These are phyloP conservation scores for Phocides pigmalion DNA, from an alignment of 1,140 invertebrate genomes.

Conservation along the genomic window DNA sequence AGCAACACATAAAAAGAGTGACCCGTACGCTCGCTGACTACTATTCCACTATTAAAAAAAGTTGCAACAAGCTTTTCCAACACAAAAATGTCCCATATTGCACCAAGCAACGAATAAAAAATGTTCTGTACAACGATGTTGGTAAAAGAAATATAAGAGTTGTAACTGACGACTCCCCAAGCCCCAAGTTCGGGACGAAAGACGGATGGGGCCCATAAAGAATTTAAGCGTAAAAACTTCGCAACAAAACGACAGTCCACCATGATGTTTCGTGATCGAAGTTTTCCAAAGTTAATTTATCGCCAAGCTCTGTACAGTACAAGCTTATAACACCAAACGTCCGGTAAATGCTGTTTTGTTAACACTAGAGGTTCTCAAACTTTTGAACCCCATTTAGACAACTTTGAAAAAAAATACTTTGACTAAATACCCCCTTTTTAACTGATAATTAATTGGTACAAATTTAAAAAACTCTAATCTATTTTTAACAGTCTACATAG, in stretches of 20 bases:
- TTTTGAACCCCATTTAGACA: too few species aligned
- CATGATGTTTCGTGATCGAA: conserved; percentile 19
- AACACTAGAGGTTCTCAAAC: too few species aligned
- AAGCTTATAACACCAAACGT: conserved; percentile 8
- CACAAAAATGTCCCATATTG: too few species aligned
- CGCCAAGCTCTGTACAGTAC: conserved; percentile 2
- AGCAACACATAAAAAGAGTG: too few species aligned
- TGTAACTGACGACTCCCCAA: conserved; percentile 11
- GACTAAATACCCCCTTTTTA: too few species aligned
- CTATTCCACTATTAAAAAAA: too few species aligned
- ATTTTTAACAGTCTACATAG: too few species aligned
- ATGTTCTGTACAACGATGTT: conserved; percentile 2
- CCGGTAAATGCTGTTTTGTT: neutral
- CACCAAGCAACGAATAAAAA: neutral
- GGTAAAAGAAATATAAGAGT: conserved; percentile 22
- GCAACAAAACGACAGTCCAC: conserved; percentile 16
- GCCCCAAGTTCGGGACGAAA: conserved; percentile 8
- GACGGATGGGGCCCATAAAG: conserved; percentile 22
- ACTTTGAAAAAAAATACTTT: too few species aligned
- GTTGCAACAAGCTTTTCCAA: too few species aligned
- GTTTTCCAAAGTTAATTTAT: conserved; percentile 25
- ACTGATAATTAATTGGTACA: too few species aligned
- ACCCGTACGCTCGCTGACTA: too few species aligned
- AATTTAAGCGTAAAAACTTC: conserved; percentile 24
- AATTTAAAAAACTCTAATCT: too few species aligned